A percentile compares a stretch with the other conserved stretches of the same genome.
Conservation (phyloP, 1,140 invertebrate species). For the Pectinophora gossypiella region DNA sequence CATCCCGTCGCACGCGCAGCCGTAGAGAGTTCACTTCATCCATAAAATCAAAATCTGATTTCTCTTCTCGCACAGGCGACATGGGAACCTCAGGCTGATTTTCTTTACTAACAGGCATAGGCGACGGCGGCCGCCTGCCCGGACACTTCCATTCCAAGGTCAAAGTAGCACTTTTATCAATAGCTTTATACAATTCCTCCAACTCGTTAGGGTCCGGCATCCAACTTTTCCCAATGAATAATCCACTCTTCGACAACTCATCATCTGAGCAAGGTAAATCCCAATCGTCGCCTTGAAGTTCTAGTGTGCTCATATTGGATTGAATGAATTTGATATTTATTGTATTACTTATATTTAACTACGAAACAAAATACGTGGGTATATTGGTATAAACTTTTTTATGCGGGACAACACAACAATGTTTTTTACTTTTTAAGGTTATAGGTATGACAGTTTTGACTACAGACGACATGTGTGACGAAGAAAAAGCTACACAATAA, state of each 20-base stretch:
- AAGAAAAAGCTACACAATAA: too few relatives aligned
- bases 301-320: constrained; percentile 33
- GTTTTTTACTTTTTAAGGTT: too few relatives aligned
- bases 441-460: too few relatives aligned
- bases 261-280: constrained; percentile 78
- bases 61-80: constrained; percentile 76
- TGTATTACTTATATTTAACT: too few relatives aligned
- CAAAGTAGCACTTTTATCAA: constrained; percentile 75
- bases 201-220: constrained; percentile 72
- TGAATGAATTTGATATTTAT: too few relatives aligned
- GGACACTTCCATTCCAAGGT: constrained; percentile 80
- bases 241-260: constrained; percentile 62
- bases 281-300: constrained; percentile 74
- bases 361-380: too few relatives aligned
- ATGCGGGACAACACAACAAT: too few relatives aligned
- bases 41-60: constrained; percentile 85
- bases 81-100: constrained; percentile 55
- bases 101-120: constrained; percentile 58
- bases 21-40: constrained; percentile 82
- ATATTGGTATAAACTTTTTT: too few relatives aligned
- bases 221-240: constrained; percentile 59
- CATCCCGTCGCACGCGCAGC: constrained; percentile 78
- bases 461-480: too few relatives aligned
- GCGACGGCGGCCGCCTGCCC: constrained; percentile 77
- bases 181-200: constrained; percentile 75